Conservation (phyloP, 2,888 invertebrate genomes). For the Biston stratarius region DNA sequence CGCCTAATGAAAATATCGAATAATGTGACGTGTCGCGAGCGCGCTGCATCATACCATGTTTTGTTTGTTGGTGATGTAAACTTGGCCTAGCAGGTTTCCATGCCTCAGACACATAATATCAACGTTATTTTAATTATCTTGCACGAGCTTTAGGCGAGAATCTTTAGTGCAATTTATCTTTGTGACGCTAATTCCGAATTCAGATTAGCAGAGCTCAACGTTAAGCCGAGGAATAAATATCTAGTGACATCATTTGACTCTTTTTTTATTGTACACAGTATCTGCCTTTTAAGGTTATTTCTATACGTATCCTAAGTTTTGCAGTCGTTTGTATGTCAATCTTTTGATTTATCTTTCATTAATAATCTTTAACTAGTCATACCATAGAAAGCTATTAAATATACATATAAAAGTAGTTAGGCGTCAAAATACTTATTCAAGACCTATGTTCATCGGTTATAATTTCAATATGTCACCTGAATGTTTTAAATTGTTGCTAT, state of each 20-base stretch:
- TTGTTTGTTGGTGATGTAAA: background rate
- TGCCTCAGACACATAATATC: background rate
- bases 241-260: background rate
- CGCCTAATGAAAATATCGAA: background rate
- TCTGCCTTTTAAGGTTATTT: no score
- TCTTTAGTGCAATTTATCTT: constrained; percentile 15
- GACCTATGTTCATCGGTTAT: no score
- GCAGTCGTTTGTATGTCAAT: no score
- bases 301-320: no score
- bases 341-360: no score
- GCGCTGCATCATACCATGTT: no score
- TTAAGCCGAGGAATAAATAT: constrained; percentile 19
- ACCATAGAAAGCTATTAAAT: no score
- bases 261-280: no score
- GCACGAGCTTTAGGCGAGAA: background rate
- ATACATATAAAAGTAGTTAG: background rate
- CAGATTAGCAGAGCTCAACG: constrained; percentile 5
- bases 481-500: background rate
- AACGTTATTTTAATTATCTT: background rate
- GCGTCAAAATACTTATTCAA: background rate
- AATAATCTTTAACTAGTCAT: no score
- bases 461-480: background rate
- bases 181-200: constrained; percentile 11
- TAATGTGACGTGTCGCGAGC: background rate
- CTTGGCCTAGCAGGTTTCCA: background rate